Evolutionary conservation across 2,797 vertebrate genomes (phyloP), one percentile per base, ranked within the genome.

Genomic region (Oreochromis mossambicus): DNA sequence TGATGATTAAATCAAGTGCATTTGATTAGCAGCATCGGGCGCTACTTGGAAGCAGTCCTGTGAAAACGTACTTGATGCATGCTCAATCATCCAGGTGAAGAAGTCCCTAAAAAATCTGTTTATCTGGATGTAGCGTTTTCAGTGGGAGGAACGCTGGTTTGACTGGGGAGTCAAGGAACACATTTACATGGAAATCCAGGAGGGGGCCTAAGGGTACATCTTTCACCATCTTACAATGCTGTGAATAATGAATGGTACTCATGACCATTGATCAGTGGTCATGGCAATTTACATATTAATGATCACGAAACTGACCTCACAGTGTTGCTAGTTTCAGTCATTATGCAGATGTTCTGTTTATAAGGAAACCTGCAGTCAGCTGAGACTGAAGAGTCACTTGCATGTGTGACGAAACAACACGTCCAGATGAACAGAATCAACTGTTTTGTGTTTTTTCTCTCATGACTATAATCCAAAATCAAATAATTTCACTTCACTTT

Each of bases 381-480:
- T 11, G 29, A 61, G 56, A 4, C 17, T 7, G 56, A 19, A 34
- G 19, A 34, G 29, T 34, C 9, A 34, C 9, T 19, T 61, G 4
- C 6, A 36, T 3, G 8, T 10, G 56, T 34, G 15, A 6, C 10
- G 56, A 58, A 58, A 3, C 55, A 55, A 55, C 24, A 32, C 9
- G 5, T 61, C 2, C 56, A 11, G 29, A 36, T 36, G 36, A 61
- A 61, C 32, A 61, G 56, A 61, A 0, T 61, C 29, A 19, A 0
- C 56, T 0, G 2, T 1, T 61, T 32, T 32, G 26, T 58, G 2
- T 61, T 24, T 15, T 36, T 61, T 29, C 26, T 26, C 52, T 15
- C 0, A 56, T 56, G 26, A 32, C 26, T 32, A 1, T 61, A 0
- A 66, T 0, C 61, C 61, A 38, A 3, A 11, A 1, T 38, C 61